Base-by-base conservation (phyloP, 2,888 invertebrate species). In the Drosophila monieri region DNA sequence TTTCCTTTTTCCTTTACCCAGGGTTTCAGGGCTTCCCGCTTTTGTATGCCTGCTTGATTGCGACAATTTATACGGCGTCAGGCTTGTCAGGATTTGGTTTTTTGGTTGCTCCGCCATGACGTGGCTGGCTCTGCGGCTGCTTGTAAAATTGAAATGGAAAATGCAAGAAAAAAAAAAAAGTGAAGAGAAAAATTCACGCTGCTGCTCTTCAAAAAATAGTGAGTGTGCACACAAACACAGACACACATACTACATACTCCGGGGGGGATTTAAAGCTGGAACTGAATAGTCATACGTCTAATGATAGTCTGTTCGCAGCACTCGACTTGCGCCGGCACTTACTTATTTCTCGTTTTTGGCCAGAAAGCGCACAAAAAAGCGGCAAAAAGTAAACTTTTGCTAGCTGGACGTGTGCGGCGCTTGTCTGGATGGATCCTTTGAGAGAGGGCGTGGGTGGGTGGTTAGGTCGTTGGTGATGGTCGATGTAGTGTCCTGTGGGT, bases 31-130 rank as follows among this genome's bases (percentile, higher is more conserved):
- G 60, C 25, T 61, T 61, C 62, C 61, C 65, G 64, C 64, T 48
- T 59, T 54, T 69, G 66, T 62, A 66, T 70, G 71, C 71, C 73
- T 66, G 74, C 74, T 78, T 85, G 88, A 88, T 88, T 88, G 84
- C 81, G 75, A 84, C 85, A 81, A 80, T 88, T 88, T 88, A 76
- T 84, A 78, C 77, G 73, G 71, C 70, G 73, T 78, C 61, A 55
- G 71, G 73, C 66, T 73, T 73, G 73, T 73, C 69, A 62, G 75
- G 58, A 62, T 80, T 68, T 74, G 72, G 66, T 74, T 76, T 76
- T 81, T 77, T 64, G 64, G 66, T 70, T 61, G 54, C 56, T 48
- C 27, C 44, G n/a, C 14, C 35, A 21, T 57, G 39, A 48, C 39
- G 46, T 39, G 51, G 23, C 27, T 35, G 43, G 44, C 47, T 43